These are phyloP conservation scores for Mayetiola destructor DNA, from an alignment of 2,888 invertebrate genomes.

Conservation along the genomic window DNA sequence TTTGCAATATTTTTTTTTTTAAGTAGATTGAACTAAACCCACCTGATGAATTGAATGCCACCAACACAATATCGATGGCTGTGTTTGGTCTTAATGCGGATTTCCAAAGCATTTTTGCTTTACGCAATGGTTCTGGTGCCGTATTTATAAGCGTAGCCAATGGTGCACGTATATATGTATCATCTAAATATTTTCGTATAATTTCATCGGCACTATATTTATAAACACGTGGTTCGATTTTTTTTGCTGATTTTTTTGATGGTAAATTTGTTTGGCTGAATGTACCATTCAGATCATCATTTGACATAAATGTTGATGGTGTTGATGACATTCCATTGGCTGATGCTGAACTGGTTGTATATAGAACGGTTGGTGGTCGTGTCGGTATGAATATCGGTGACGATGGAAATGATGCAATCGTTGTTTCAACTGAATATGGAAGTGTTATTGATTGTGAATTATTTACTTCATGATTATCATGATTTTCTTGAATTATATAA, in stretches of 20 bases:
- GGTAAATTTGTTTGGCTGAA: neutral
- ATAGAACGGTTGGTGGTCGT: neutral
- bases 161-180: conserved; percentile 35
- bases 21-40: too few relatives aligned
- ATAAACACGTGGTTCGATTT: conserved; percentile 4
- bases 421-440: conserved; percentile 11
- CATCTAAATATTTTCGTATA: conserved; percentile 33
- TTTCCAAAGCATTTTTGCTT: conserved; percentile 31
- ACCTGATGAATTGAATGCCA: conserved; percentile 32
- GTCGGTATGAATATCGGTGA: neutral
- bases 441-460: neutral
- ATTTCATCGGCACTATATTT: conserved; percentile 26
- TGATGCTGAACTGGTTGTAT: neutral
- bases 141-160: conserved; percentile 34
- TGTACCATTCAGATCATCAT: neutral
- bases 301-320: neutral
- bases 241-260: neutral
- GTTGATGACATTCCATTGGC: neutral
- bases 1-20: neutral
- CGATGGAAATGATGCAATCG: conserved; percentile 7
- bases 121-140: conserved; percentile 28
- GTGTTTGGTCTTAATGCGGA: conserved; percentile 32
- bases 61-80: conserved; percentile 33
- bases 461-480: conserved; percentile 3
- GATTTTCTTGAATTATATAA: neutral